Percentiles rank a stretch among this genome's conserved stretches.
These are phyloP conservation scores for Albula glossodonta DNA, from an alignment of 2,113 vertebrate species.

Conservation along the genomic window DNA sequence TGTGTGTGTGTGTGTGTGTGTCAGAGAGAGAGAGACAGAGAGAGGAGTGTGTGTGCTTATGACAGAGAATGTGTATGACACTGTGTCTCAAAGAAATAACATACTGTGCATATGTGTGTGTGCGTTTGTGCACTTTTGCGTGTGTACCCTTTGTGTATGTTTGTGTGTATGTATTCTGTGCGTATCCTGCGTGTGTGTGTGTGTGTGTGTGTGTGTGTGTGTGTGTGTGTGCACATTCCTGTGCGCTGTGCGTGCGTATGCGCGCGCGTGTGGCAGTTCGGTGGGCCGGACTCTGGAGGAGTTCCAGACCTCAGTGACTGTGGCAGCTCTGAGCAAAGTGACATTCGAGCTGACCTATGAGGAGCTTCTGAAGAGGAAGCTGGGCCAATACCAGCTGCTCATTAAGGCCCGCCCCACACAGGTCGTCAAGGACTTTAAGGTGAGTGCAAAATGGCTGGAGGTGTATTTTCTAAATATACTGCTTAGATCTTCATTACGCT, in stretches of 20 bases:
- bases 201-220: background rate
- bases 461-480: too few species aligned
- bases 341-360: slow-evolving; percentile 90
- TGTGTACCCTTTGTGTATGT: background rate
- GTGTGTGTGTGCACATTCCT: too few species aligned
- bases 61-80: too few species aligned
- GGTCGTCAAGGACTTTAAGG: slow-evolving; percentile 86
- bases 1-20: slow-evolving; percentile 5
- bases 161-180: background rate
- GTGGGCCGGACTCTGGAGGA: slow-evolving; percentile 89
- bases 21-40: background rate
- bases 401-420: slow-evolving; percentile 87
- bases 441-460: background rate
- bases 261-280: slow-evolving; percentile 65
- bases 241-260: background rate
- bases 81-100: background rate
- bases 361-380: slow-evolving; percentile 82
- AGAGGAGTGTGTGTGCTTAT: too few species aligned
- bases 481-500: too few species aligned
- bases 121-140: background rate
- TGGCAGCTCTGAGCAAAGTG: slow-evolving; percentile 82
- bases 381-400: slow-evolving; percentile 82
- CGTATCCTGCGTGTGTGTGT: too few species aligned
- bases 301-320: slow-evolving; percentile 84
- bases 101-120: background rate